These are phyloP conservation scores for Equus przewalskii DNA, from an alignment of 2,113 vertebrate species.

Conservation along the genomic window DNA sequence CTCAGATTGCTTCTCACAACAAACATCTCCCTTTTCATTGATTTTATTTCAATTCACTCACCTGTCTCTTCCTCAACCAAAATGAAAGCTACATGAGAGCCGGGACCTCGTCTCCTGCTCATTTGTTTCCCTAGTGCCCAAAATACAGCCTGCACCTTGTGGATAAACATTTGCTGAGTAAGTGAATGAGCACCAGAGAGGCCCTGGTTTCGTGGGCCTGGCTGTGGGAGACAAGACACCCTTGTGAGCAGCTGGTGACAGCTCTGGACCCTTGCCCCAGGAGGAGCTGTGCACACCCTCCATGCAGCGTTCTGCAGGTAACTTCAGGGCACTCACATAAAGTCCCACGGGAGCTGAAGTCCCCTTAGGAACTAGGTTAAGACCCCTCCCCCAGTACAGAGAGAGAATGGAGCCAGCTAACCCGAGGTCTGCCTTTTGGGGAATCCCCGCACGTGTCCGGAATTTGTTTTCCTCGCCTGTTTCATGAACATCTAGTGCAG, in stretches of 20 bases:
- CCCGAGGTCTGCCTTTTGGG: too few species aligned
- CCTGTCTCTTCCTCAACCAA: background rate
- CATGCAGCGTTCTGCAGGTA: fast-evolving
- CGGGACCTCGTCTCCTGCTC: background rate
- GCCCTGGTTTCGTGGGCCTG: background rate
- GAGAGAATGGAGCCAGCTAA: background rate
- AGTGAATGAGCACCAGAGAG: fast-evolving
- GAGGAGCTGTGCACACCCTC: background rate
- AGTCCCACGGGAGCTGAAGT: too few species aligned
- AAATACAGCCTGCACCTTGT: fast-evolving
- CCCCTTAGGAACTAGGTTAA: background rate
- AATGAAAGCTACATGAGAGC: background rate
- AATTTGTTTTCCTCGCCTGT: background rate
- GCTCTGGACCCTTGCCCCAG: fast-evolving
- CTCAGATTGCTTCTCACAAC: background rate
- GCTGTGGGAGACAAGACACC: fast-evolving
- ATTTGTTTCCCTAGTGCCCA: background rate
- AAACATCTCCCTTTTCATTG: background rate
- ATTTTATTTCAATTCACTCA: background rate
- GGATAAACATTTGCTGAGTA: background rate
- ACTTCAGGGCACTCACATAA: background rate
- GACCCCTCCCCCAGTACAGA: fast-evolving
- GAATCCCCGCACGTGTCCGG: background rate
- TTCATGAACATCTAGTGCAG: fast-evolving
- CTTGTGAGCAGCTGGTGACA: background rate